These are phyloP conservation scores for Heteractis magnifica DNA, from an alignment of 92 coral and sea anemone genomes.

Conservation along the genomic window DNA sequence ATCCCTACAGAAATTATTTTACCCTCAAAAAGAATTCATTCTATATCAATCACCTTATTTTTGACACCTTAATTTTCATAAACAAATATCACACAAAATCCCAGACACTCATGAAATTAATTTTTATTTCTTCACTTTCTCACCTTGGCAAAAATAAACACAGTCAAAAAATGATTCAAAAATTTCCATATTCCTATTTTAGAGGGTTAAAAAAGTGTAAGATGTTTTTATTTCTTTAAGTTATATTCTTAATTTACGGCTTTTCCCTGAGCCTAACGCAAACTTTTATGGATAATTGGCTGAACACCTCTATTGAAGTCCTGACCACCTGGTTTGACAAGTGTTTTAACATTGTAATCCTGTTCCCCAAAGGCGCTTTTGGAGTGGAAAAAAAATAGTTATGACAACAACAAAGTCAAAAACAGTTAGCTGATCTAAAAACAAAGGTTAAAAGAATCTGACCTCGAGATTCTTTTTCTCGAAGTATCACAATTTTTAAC, in stretches of 20 bases:
- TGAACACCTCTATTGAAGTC: too few relatives aligned
- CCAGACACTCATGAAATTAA: neutral
- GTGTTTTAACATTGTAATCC: too few relatives aligned
- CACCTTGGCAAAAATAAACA: neutral
- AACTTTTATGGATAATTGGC: neutral
- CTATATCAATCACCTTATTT: neutral
- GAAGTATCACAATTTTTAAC: too few relatives aligned
- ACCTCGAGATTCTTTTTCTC: too few relatives aligned
- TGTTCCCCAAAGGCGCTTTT: too few relatives aligned
- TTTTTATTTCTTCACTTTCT: neutral
- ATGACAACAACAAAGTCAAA: too few relatives aligned
- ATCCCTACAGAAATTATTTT: neutral
- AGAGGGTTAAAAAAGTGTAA: neutral
- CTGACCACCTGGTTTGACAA: too few relatives aligned
- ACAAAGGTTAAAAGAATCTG: too few relatives aligned
- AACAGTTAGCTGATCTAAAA: too few relatives aligned
- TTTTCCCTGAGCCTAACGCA: slow-evolving; percentile 17
- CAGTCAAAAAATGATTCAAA: neutral
- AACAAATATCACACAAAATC: neutral
- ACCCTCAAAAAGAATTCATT: neutral
- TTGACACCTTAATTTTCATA: neutral
- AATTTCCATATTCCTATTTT: neutral
- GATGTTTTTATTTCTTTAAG: neutral
- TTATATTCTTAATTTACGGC: slow-evolving; percentile 3
- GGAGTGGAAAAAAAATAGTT: too few relatives aligned